A percentile compares a stretch with the other conserved stretches of the same genome.
Conservation (phyloP, 2,113 vertebrate genomes). For the Sphyrna mokarran region DNA sequence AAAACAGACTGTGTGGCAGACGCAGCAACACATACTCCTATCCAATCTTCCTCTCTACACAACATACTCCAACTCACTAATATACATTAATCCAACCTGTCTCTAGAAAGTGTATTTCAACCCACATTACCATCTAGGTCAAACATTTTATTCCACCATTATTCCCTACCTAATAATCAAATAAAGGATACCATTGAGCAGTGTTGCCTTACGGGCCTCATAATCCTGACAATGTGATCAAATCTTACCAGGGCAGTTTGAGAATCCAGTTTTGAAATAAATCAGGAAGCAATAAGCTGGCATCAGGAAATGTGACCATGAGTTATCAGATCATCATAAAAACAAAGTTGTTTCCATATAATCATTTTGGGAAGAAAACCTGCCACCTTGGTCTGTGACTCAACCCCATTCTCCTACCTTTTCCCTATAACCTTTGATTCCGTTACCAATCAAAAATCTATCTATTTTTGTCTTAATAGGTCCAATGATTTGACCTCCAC, state of each 20-base stretch:
- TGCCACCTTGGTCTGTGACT: neutral
- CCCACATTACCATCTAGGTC: neutral
- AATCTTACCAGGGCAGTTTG: neutral
- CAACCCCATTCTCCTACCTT: too few relatives aligned
- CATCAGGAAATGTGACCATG: neutral
- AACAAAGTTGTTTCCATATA: neutral
- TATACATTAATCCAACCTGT: too few relatives aligned
- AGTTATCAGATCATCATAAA: neutral
- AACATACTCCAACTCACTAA: too few relatives aligned
- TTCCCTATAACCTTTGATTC: too few relatives aligned
- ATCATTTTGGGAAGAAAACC: neutral
- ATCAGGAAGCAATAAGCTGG: too few relatives aligned
- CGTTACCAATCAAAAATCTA: too few relatives aligned
- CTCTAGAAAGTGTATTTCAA: neutral
- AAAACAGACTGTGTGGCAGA: too few relatives aligned
- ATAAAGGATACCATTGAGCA: neutral
- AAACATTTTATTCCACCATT: neutral
- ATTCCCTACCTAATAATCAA: neutral
- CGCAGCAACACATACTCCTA: neutral
- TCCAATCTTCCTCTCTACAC: neutral
- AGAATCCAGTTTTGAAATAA: neutral
- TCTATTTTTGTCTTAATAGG: too few relatives aligned
- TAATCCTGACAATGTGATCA: neutral
- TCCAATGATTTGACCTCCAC: too few relatives aligned
- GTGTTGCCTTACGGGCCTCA: neutral